Percentiles rank a stretch among this genome's conserved stretches.
Conservation (phyloP, 1,140 invertebrate species). For the Drosophila tsacasi region DNA sequence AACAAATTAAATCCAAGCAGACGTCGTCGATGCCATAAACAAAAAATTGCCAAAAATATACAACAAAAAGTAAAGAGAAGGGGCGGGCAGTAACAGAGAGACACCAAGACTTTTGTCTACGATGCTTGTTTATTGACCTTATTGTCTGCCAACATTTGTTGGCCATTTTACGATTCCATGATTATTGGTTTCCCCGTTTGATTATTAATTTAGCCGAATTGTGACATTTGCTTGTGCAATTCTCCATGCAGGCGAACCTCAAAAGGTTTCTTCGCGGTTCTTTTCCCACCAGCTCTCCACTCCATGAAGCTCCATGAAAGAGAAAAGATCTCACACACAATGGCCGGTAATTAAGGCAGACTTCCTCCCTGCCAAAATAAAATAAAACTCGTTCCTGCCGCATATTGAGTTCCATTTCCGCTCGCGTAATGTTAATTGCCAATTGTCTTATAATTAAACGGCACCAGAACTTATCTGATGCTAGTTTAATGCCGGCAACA, state of each 20-base stretch:
- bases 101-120: conserved; percentile 44
- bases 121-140: conserved; percentile 67
- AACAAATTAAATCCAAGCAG: conserved; percentile 76
- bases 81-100: conserved; percentile 8
- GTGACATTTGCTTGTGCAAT: conserved; percentile 69
- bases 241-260: conserved; percentile 40
- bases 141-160: conserved; percentile 59
- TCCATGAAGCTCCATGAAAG: not conserved
- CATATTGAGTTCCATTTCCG: conserved; percentile 55
- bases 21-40: conserved; percentile 53
- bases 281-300: conserved; percentile 19
- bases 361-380: conserved; percentile 55
- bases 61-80: conserved; percentile 16
- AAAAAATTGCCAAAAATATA: conserved; percentile 63
- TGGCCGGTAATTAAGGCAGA: conserved; percentile 51
- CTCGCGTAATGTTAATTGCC: conserved; percentile 70
- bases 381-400: conserved; percentile 32
- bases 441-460: conserved; percentile 71
- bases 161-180: conserved; percentile 28
- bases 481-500: conserved; percentile 17
- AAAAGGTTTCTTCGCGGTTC: conserved; percentile 33
- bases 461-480: conserved; percentile 51
- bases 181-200: conserved; percentile 29
- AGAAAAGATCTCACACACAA: conserved; percentile 42
- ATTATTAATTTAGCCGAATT: conserved; percentile 74